Percentiles rank a stretch among this genome's conserved stretches.
phyloP scores from a whole-genome alignment of 2,888 invertebrate species.

The Harpalus rubripes region DNA sequence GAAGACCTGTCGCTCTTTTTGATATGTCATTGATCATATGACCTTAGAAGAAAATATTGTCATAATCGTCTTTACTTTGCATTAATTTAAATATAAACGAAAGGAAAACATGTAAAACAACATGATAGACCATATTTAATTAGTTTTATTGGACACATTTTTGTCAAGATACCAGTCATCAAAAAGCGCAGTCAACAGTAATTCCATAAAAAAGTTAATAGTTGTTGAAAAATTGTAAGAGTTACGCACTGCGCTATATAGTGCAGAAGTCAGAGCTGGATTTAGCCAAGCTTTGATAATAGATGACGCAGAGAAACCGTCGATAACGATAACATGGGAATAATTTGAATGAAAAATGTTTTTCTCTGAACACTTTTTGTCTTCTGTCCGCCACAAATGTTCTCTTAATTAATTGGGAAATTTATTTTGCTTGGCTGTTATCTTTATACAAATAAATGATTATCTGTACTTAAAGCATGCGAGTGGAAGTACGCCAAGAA shows the following conservation, averaged over 20 bases:
- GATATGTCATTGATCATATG: no score
- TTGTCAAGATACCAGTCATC: no score
- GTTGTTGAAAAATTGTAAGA: neutral
- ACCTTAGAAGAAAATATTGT: no score
- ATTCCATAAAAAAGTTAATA: neutral
- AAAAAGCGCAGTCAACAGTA: no score
- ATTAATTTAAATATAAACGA: no score
- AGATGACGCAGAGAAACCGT: neutral
- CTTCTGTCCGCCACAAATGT: neutral
- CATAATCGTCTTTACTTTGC: no score
- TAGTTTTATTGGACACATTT: no score
- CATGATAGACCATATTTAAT: no score
- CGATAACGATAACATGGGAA: slow-evolving; percentile 2
- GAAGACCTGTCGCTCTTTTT: no score
- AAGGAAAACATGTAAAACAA: neutral
- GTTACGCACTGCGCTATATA: neutral
- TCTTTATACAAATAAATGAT: slow-evolving; percentile 42
- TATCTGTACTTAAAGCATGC: slow-evolving; percentile 8
- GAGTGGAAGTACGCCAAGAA: slow-evolving; percentile 30
- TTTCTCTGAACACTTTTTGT: neutral
- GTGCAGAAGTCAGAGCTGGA: neutral
- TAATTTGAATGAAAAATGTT: slow-evolving; percentile 3
- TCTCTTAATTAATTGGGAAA: slow-evolving; percentile 15
- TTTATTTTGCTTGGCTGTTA: slow-evolving; percentile 27
- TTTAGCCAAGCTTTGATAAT: neutral